Base-by-base conservation (phyloP, 2,113 vertebrate genomes). In the Anas platyrhynchos region DNA sequence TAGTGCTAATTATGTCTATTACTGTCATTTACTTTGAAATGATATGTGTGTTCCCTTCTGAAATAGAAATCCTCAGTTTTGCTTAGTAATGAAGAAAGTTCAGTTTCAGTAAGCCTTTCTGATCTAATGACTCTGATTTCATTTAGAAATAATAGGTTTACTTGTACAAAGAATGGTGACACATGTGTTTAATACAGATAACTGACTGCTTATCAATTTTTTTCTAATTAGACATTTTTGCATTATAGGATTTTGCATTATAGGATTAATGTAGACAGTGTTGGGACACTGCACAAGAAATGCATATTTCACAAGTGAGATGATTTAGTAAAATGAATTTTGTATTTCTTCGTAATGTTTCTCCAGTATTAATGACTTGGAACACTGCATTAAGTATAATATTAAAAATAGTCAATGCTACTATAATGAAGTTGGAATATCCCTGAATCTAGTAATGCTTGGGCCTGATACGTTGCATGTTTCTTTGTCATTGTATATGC, bases 161-260 rank as follows among this genome's bases (percentile, higher is more conserved):
- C 73, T 97, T 96, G 62, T 90, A 93, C 76, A 95, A 96, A 96
- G 97, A 98, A 96, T 97, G 73, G 91, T 97, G 97, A 97, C 98
- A 98, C 97, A 97, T 98, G 97, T 98, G 98, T 98, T 99, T 98
- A 98, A 98, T 97, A 96, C 89, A 98, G 98, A 99, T 98, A 99
- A 98, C 98, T 97, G 95, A 78, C 91, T 98, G 97, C 97, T 98
- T 98, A 98, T 99, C 97, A 97, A 95, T 97, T 95, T 98, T 95
- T 75, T 96, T 98, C 83, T 98, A 99, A 99, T 98, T 98, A 98
- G 97, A 97, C 98, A 96, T 96, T 98, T 98, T 97, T 97, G 46
- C 94, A 92, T 97, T 97, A 96, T 95, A 92, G 97, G 80, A 97
- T 98, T 98, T 97, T 97, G 52, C 94, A 92, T 97, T 97, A 96